Base-by-base conservation (phyloP, 2,888 invertebrate species). In the Atethmia centrago region DNA sequence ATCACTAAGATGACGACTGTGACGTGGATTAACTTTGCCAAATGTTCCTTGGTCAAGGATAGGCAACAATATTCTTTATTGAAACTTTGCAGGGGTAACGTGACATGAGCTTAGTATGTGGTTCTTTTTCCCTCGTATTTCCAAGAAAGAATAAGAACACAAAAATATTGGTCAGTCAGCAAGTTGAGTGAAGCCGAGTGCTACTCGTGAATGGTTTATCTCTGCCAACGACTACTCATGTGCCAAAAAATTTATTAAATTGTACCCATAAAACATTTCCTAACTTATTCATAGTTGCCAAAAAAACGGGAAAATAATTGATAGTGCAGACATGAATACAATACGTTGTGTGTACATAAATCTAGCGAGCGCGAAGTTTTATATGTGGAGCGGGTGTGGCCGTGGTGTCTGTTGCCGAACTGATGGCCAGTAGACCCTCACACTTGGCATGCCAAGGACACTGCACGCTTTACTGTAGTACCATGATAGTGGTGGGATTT, bases 401-500 rank as follows among this genome's bases (percentile, higher is more conserved):
- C 25, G 25, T 61, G 69, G 67, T 47, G 66, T 19, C 31, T 28
- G 56, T 79, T 63, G 83, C 79, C 70, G 77, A 80, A 53, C 42
- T n/a, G 66, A 70, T 56, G 64, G 79, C 53, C 53, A 63, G 59
- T 47, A 36, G 47, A 55, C 79, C 66, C 71, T 76, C 67, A 53
- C 78, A 74, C 77, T 87, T 87, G 86, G 89, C 74, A 66, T 77
- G 87, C 87, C 90, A 90, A 84, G 85, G 73, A 77, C 77, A 77
- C 61, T 70, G 55, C 75, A 83, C 63, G 51, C 66, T 67, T 53
- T 66, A 42, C 58, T 47, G 16, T 36, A 49, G 31, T 66, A 45
- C 25, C 19, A 28, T 4, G 7, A 5, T n/a, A 73, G 55, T 55
- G 65, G 12, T 28, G 65, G 51, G 12, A 12, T 40, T 31, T 5